These are phyloP conservation scores for Zhengitettix transpicula DNA, from an alignment of 2,888 invertebrate species.

Conservation along the genomic window DNA sequence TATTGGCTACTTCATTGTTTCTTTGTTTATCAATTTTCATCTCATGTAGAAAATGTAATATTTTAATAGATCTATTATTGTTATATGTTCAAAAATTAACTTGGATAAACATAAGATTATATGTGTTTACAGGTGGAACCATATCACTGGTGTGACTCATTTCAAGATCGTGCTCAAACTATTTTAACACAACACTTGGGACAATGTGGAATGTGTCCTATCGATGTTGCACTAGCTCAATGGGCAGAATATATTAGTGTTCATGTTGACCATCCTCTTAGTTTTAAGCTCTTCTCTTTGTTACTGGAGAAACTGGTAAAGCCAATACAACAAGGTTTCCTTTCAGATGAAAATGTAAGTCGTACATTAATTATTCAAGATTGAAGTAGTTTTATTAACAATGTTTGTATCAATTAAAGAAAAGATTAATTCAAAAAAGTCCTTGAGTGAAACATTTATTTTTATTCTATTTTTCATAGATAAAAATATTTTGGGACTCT, in stretches of 20 bases:
- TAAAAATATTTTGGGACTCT: constrained; percentile 66
- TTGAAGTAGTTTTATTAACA: not conserved
- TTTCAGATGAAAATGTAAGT: constrained; percentile 39
- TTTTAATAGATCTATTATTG: too few relatives aligned
- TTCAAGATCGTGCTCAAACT: constrained; percentile 64
- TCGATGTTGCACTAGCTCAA: constrained; percentile 52
- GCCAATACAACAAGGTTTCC: constrained; percentile 41
- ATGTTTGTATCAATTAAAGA: not conserved
- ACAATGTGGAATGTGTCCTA: constrained; percentile 68
- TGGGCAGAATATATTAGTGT: constrained; percentile 64
- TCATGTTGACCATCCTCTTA: constrained; percentile 68
- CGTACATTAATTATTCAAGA: not conserved
- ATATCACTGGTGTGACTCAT: constrained; percentile 74
- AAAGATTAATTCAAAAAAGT: not conserved
- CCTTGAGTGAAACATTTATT: too few relatives aligned
- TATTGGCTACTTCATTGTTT: too few relatives aligned
- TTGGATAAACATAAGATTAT: not conserved
- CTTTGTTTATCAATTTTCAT: too few relatives aligned
- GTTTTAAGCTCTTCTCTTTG: constrained; percentile 59
- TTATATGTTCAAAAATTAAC: too few relatives aligned
- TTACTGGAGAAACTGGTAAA: constrained; percentile 54
- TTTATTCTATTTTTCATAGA: constrained; percentile 22
- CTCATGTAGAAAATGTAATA: too few relatives aligned
- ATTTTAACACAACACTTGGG: constrained; percentile 85
- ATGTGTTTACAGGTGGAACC: constrained; percentile 36